Base-by-base conservation (phyloP, 2,797 vertebrate species). In the Glyptemys insculpta region DNA sequence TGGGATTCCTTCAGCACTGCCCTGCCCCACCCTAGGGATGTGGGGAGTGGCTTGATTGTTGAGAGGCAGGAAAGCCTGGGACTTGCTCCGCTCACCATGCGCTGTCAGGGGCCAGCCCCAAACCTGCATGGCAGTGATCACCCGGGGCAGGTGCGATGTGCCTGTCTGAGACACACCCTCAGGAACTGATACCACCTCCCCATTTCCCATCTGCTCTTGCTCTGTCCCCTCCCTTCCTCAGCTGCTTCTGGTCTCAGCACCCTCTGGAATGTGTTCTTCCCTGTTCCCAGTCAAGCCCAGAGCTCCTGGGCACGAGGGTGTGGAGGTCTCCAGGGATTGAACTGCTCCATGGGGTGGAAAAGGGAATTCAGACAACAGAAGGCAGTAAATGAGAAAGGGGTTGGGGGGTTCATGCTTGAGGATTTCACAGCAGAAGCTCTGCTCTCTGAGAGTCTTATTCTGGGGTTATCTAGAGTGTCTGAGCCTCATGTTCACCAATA, bases 131-230 rank as follows among this genome's bases (percentile, higher is more conserved):
- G 37, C 37, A 41, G 68, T 23, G 68, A 41, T 41, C 37, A 6
- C 10, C 5, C 18, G 5, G 5, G 68, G 68, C 19, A 37, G n/a
- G n/a, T 15, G n/a, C 3, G 3, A 21, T 2, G 10, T 41, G 5
- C 10, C 18, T 72, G 65, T 72, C n/a, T 11, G 65, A 72, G 65
- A 72, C 1, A 37, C 34, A 37, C n/a, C 18, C 65, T 68, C 34
- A 37, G 65, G 34, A 68, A 68, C 65, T 8, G 59, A 62, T 65
- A 21, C 62, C 65, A 37, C n/a, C 18, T 10, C 62, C 76, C 4
- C 7, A 44, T 23, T 86, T 81, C 72, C 83, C 44, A 2, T 65
- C 25, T 0, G 1, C 83, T 81, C 65, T 86, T 92, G 84, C 29
- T 87, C 94, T 31, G 19, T 88, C 82, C 15, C 57, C 0, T 3